Evolutionary conservation across 2,888 invertebrate species (phyloP).

Genomic region (Hofmannophila pseudospretella): DNA sequence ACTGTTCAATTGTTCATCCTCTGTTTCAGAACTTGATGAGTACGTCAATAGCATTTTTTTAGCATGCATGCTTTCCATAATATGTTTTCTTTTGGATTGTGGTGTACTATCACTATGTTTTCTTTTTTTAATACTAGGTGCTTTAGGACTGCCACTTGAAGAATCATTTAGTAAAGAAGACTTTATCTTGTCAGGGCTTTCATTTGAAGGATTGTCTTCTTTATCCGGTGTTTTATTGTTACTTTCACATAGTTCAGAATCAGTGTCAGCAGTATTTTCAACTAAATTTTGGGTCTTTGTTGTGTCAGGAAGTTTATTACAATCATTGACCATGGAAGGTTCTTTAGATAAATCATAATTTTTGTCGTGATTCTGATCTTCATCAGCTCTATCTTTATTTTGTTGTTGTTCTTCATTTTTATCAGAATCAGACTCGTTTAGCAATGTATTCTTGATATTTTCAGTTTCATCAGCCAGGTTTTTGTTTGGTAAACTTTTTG

Average conservation of each 20-base stretch:
- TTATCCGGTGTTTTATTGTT: neutral
- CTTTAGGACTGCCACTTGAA: constrained; percentile 24
- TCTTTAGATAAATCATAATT: constrained; percentile 8
- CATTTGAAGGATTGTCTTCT: neutral
- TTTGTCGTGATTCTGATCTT: neutral
- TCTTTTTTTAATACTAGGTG: constrained; percentile 22
- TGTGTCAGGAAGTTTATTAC: neutral
- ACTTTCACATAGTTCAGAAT: constrained; percentile 7
- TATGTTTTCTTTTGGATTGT: constrained; percentile 40
- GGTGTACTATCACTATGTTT: constrained; percentile 19
- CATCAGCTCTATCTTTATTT: neutral
- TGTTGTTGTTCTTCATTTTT: neutral
- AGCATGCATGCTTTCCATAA: constrained; percentile 51
- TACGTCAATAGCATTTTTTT: constrained; percentile 51
- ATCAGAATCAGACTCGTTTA: constrained; percentile 17
- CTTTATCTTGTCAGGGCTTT: constrained; percentile 20
- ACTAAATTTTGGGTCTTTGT: neutral
- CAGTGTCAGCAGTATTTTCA: constrained; percentile 1
- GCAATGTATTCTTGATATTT: constrained; percentile 16
- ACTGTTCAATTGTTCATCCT: constrained; percentile 43
- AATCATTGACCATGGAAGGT: constrained; percentile 1
- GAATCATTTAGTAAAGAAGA: constrained; percentile 26
- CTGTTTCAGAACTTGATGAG: constrained; percentile 60
- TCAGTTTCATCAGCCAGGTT: constrained; percentile 2
- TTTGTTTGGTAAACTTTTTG: constrained; percentile 6